Evolutionary conservation across 1,140 invertebrate species (phyloP).

Genomic region (Drosophila dunni): DNA sequence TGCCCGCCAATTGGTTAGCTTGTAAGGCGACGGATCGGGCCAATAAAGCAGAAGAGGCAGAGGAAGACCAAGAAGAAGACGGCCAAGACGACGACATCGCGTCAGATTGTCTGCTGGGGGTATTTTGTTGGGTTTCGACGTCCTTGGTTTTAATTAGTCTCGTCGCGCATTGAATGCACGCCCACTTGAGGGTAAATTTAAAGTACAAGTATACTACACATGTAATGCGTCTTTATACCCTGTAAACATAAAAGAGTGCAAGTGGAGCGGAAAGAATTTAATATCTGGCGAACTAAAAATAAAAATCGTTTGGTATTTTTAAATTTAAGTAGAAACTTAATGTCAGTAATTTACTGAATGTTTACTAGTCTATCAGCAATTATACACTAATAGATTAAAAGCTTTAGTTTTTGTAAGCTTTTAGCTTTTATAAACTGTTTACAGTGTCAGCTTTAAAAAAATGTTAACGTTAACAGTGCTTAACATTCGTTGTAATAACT

Average conservation of each 20-base stretch:
- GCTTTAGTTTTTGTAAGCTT: not conserved
- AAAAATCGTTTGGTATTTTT: too few relatives aligned
- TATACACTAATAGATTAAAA: too few relatives aligned
- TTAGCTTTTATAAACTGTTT: not conserved
- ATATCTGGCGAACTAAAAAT: too few relatives aligned
- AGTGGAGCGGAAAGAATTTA: too few relatives aligned
- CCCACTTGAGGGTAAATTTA: slow-evolving; percentile 34
- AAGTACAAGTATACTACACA: not conserved
- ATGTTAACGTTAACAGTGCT: slow-evolving; percentile 11
- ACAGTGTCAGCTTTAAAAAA: not conserved
- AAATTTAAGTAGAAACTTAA: too few relatives aligned
- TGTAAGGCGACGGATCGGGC: slow-evolving; percentile 51
- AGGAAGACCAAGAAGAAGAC: not conserved
- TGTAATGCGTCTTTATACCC: slow-evolving; percentile 8
- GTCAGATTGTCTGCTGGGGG: slow-evolving; percentile 67
- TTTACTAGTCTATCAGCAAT: too few relatives aligned
- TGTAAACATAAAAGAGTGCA: not conserved
- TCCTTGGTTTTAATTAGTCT: slow-evolving; percentile 76
- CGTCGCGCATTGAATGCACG: slow-evolving; percentile 50
- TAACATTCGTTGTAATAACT: not conserved
- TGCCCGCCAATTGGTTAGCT: slow-evolving; percentile 70
- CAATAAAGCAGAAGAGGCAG: slow-evolving; percentile 1
- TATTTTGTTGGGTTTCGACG: slow-evolving; percentile 74
- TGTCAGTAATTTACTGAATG: too few relatives aligned
- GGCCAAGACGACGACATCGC: not conserved